Evolutionary conservation across 2,797 vertebrate genomes (phyloP), one percentile per base, ranked within the genome.

Genomic region (Trematomus bernacchii): DNA sequence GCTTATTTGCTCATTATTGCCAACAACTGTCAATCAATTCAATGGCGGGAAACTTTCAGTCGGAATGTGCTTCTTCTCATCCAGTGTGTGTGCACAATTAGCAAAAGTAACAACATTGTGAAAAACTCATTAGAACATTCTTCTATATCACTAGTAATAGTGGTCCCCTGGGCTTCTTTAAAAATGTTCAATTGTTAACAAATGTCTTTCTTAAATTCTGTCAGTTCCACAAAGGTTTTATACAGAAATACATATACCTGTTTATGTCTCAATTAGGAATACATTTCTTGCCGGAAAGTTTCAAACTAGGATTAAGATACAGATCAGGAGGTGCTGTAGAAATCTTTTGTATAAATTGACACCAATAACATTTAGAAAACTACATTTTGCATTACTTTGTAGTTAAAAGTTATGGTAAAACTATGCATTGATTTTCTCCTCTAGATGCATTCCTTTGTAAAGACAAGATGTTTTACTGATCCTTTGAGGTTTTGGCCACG

Each of bases 391-490:
- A 37, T 46, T 23, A 37, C 6, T 59, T 21, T 4, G 2, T 15
- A 27, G 12, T 48, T 42, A 21, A 43, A 63, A 19, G 6, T 10
- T 33, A 14, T 43, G 15, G 27, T 40, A 43, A 47, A 42, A 54
- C 13, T 6, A 44, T 46, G 12, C 10, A 21, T 11, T 50, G 33
- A 6, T 53, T n/a, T 43, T 23, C 9, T 51, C 58, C 53, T 40
- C 16, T 11, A 9, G 51, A 48, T 48, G 15, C 40, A 64, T 50
- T 46, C 11, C 27, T 44, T 19, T 62, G 15, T 18, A 59, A 16
- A 50, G 27, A 12, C 47, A 15, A 44, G 44, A 59, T 19, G 15
- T 16, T 67, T 60, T 44, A 54, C 64, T 64, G 53, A 52, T 69
- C 63, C 64, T 62, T 9, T n/a, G 19, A 57, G 59, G 15, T 61